Evolutionary conservation across 2,797 vertebrate genomes (phyloP).

Genomic region (Distichodus sexfasciatus): DNA sequence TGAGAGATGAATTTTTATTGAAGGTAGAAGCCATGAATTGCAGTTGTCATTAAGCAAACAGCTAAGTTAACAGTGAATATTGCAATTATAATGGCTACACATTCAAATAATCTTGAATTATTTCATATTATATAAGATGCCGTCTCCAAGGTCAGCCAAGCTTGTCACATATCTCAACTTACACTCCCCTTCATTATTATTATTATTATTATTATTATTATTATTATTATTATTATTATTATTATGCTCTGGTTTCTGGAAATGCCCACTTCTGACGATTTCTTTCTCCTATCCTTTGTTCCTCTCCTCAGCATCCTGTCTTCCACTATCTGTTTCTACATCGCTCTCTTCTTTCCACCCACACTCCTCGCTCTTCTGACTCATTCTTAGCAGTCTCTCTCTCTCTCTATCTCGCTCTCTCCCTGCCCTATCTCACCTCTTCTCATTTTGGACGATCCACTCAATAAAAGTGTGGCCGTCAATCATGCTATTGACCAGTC

Average conservation of each 20-base stretch:
- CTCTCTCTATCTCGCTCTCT: conserved; percentile 12
- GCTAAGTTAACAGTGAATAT: no score
- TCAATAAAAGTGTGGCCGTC: conserved; percentile 27
- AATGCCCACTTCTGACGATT: neutral
- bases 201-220: no score
- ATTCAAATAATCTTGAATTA: neutral
- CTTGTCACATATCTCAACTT: neutral
- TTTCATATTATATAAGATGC: neutral
- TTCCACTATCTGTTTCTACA: conserved; percentile 7
- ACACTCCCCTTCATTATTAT: no score
- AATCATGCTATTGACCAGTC: conserved; percentile 40
- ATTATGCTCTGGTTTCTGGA: neutral
- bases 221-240: no score
- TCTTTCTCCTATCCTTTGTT: neutral
- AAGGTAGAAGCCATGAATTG: no score
- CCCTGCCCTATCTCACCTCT: neutral
- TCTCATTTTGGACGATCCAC: neutral
- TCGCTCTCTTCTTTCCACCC: conserved; percentile 17
- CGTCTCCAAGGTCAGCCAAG: neutral
- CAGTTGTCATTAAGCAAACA: no score
- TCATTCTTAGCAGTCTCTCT: conserved; percentile 40
- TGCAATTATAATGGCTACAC: no score
- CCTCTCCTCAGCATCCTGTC: conserved; percentile 4
- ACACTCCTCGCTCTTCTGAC: conserved; percentile 36
- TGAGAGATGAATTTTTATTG: no score